These are phyloP conservation scores for Rapana venosa DNA, from an alignment of 2,888 invertebrate genomes.

Conservation along the genomic window DNA sequence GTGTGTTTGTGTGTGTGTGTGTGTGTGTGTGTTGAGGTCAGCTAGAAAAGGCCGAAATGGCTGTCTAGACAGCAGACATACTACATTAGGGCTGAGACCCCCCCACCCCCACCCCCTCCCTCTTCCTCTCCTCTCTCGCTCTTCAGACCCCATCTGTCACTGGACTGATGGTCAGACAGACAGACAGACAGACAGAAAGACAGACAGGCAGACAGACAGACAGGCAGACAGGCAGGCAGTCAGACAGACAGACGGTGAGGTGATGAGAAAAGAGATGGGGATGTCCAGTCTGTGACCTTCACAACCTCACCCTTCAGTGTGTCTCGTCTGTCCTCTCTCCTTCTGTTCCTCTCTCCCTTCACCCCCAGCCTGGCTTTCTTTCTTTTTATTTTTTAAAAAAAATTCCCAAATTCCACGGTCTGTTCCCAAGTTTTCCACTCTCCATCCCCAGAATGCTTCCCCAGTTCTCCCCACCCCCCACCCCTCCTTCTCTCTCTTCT, in stretches of 20 bases:
- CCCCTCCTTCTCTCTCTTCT: too few relatives aligned
- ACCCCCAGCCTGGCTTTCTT: too few relatives aligned
- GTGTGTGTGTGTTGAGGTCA: neutral
- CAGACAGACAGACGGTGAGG: neutral
- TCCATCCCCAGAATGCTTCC: too few relatives aligned
- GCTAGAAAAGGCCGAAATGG: neutral
- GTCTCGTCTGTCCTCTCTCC: too few relatives aligned
- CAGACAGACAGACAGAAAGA: neutral
- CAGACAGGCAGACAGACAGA: neutral
- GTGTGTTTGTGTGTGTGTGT: neutral
- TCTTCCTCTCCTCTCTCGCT: neutral
- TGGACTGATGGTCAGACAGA: neutral
- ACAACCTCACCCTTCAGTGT: neutral
- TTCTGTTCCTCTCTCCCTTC: too few relatives aligned
- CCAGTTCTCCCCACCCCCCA: too few relatives aligned
- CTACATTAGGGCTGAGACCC: neutral
- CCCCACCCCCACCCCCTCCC: neutral
- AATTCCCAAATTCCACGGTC: too few relatives aligned
- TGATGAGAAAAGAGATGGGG: neutral
- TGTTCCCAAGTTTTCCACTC: too few relatives aligned
- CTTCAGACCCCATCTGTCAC: neutral
- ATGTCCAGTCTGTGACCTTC: neutral
- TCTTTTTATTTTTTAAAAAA: too few relatives aligned
- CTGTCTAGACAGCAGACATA: slow-evolving; percentile 15
- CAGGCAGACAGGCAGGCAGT: neutral